Conservation (phyloP, 2,888 invertebrate genomes). For the Cacoxenus indagator region DNA sequence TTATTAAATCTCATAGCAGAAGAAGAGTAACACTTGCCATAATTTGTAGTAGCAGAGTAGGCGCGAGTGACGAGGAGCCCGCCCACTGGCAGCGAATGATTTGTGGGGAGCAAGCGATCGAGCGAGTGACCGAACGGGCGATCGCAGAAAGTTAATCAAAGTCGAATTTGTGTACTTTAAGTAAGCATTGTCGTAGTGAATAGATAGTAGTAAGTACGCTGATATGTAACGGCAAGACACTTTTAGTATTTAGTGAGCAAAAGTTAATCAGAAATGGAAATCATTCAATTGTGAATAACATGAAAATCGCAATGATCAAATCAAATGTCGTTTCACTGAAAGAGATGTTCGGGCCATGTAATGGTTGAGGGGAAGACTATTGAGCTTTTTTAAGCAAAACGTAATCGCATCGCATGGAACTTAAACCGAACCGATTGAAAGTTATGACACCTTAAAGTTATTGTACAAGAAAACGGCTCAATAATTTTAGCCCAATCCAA, state of each 20-base stretch:
- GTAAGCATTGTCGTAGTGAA: neutral
- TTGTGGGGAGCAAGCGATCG: neutral
- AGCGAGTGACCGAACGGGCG: neutral
- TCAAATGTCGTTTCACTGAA: neutral
- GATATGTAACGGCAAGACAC: neutral
- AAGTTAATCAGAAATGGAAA: neutral
- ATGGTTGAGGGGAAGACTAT: too few relatives aligned
- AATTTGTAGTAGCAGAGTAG: slow-evolving; percentile 27
- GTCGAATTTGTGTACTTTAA: slow-evolving; percentile 20
- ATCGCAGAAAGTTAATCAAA: neutral
- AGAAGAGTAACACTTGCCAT: slow-evolving; percentile 49
- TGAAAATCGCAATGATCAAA: neutral
- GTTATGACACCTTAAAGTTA: too few relatives aligned
- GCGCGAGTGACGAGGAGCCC: neutral
- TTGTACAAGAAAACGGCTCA: too few relatives aligned
- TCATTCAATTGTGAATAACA: slow-evolving; percentile 1
- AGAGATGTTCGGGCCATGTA: too few relatives aligned
- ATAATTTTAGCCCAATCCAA: too few relatives aligned
- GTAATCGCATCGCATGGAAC: too few relatives aligned
- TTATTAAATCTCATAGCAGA: slow-evolving; percentile 36
- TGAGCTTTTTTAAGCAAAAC: too few relatives aligned
- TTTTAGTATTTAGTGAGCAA: slow-evolving; percentile 6
- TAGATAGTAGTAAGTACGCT: neutral
- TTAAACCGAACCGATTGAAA: too few relatives aligned
- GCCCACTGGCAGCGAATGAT: neutral